A percentile compares a stretch with the other conserved stretches of the same genome.
These are phyloP conservation scores for Phacellophora camtschatica DNA, from an alignment of 30 jellyfish, hydroid and myxozoan species.

Conservation along the genomic window DNA sequence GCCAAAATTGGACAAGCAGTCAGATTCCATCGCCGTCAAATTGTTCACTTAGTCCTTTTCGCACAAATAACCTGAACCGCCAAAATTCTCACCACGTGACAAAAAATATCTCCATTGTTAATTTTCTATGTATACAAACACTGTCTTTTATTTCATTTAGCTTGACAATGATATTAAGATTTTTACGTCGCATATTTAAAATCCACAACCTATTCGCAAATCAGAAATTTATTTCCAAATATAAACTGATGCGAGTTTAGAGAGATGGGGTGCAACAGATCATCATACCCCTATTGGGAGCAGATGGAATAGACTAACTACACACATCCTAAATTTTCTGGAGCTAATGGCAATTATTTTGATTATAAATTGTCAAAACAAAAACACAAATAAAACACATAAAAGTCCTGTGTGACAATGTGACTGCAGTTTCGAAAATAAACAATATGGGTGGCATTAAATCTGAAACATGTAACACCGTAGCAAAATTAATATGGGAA, in stretches of 20 bases:
- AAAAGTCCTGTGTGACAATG: conserved; percentile 15
- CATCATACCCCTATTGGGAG: conserved; percentile 28
- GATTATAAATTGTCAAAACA: not conserved
- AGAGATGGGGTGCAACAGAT: conserved; percentile 66
- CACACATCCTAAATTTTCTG: conserved; percentile 24
- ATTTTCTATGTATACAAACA: no score
- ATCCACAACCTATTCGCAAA: not conserved
- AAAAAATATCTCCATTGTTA: no score
- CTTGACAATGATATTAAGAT: no score
- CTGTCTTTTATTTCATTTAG: no score
- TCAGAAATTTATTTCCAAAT: conserved; percentile 1
- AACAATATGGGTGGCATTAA: conserved; percentile 55
- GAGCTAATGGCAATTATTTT: conserved; percentile 31
- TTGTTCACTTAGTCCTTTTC: no score
- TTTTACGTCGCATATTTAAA: no score
- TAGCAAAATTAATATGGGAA: conserved; percentile 37
- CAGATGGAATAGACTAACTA: conserved; percentile 19
- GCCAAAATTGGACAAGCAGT: no score
- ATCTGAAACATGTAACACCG: not conserved
- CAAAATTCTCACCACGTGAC: no score
- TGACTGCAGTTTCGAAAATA: conserved; percentile 27
- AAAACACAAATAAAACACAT: conserved; percentile 17
- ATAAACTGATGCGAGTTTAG: conserved; percentile 64
- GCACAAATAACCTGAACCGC: no score
- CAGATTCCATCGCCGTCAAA: no score